Conservation (phyloP, 2,113 vertebrate genomes). For the Sorex fumeus region DNA sequence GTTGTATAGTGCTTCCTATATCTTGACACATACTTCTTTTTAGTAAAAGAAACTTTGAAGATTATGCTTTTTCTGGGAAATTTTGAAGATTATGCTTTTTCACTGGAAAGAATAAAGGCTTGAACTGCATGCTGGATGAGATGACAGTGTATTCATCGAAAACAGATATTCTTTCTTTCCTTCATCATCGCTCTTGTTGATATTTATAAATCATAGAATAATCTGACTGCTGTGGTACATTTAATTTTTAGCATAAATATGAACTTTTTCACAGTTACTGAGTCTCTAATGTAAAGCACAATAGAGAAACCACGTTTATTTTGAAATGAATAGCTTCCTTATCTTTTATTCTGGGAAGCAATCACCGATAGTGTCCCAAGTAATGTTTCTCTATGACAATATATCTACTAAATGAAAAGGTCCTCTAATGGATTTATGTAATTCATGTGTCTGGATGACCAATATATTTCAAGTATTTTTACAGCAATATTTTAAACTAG, state of each 20-base stretch:
- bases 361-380: constrained; percentile 36
- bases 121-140: not conserved
- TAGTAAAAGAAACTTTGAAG: not conserved
- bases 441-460: not conserved
- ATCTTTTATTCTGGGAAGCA: constrained; percentile 60
- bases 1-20: not conserved
- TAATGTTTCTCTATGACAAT: constrained; percentile 52
- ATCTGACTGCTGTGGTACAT: constrained; percentile 47
- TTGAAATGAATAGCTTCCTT: constrained; percentile 43
- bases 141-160: constrained; percentile 1
- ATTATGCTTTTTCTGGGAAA: constrained; percentile 11
- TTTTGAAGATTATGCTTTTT: not conserved
- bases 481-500: constrained; percentile 34
- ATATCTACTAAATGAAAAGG: constrained; percentile 45
- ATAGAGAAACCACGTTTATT: constrained; percentile 55
- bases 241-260: constrained; percentile 69
- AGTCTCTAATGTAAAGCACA: constrained; percentile 61
- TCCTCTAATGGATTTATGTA: not conserved
- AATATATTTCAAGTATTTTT: constrained; percentile 48
- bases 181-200: not conserved
- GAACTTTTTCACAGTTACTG: constrained; percentile 61
- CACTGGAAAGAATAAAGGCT: constrained; percentile 15
- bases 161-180: not conserved
- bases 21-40: constrained; percentile 39
- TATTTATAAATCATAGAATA: constrained; percentile 54